Base-by-base conservation (phyloP, 30 jellyfish, hydroid and myxozoan genomes). In the Calvadosia cruxmelitensis region DNA sequence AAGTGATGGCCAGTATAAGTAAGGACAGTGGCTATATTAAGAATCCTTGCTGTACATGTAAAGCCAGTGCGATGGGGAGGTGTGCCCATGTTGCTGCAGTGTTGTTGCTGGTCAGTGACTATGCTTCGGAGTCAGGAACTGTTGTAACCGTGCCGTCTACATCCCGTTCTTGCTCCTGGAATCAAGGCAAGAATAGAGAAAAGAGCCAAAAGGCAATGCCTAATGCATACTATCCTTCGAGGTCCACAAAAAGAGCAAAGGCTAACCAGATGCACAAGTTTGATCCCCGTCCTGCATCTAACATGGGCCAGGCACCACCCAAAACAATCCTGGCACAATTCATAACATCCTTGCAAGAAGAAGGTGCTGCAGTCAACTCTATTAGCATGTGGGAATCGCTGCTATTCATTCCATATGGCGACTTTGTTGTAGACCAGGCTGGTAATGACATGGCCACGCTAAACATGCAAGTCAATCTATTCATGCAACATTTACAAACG, bases 31-130 rank as follows among this genome's bases (percentile, higher is more conserved):
- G 57, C 15, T 42, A 42, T 42, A 20, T 42, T 10, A 42, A 42
- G 57, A 5, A 42, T 42, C 15, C 57, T 5, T 5, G 57, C 20
- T 42, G 57, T 42, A 42, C 57, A 10, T 42, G 57, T 20, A 42
- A 42, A 42, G 57, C 57, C 57, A 42, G 28, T 53, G 57, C 57
- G 12, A 23, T 48, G 16, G 80, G 81, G 3, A 80, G 82, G 57
- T 80, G 87, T 33, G 73, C 76, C 34, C 93, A 69, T 61, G 64
- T 79, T 61, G 78, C 88, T 72, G 93, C 93, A 16, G 31, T 71
- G 26, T 49, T 79, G 36, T 29, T 76, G 53, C 16, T 10, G 15
- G 26, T 76, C 16, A 62, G 23, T 31, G 49, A 76, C 1, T 51
- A 29, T 49, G 64, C 50, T 26, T 63, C 48, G 3, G 73, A 25